These are phyloP conservation scores for Saccostrea cuccullata DNA, from an alignment of 1,140 invertebrate genomes.

Conservation along the genomic window DNA sequence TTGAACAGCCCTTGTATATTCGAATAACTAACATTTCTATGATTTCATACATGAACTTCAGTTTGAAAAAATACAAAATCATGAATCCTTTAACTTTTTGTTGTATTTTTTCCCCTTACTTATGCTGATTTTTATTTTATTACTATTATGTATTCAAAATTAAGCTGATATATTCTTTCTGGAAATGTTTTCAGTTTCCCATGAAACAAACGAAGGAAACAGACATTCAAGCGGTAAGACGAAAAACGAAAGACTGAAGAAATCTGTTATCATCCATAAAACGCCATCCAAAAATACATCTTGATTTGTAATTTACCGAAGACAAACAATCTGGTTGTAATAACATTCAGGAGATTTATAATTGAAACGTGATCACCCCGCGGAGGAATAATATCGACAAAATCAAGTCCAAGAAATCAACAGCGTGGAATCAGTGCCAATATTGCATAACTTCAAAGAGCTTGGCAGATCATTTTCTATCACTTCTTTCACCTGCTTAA, in stretches of 20 bases:
- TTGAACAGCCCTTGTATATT: too few relatives aligned
- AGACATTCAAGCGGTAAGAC: background rate
- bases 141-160: too few relatives aligned
- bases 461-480: slow-evolving; percentile 1
- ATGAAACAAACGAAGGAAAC: slow-evolving; percentile 1
- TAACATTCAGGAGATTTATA: slow-evolving; percentile 22
- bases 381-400: background rate
- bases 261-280: slow-evolving; percentile 18
- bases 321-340: slow-evolving; percentile 24
- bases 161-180: background rate
- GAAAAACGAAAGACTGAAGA: background rate
- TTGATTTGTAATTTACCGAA: slow-evolving; percentile 24
- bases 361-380: slow-evolving; percentile 34
- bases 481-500: slow-evolving; percentile 22
- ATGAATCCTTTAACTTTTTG: too few relatives aligned
- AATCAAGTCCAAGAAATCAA: background rate
- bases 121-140: too few relatives aligned
- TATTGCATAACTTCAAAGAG: slow-evolving; percentile 28
- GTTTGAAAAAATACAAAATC: too few relatives aligned
- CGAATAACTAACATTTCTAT: too few relatives aligned
- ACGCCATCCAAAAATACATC: background rate
- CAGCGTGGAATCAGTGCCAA: background rate
- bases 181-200: background rate
- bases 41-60: too few relatives aligned
- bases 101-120: too few relatives aligned